Percentiles rank a stretch among this genome's conserved stretches.
phyloP scores from a whole-genome alignment of 2,797 vertebrate genomes.

The Odontamblyopus rebecca region DNA sequence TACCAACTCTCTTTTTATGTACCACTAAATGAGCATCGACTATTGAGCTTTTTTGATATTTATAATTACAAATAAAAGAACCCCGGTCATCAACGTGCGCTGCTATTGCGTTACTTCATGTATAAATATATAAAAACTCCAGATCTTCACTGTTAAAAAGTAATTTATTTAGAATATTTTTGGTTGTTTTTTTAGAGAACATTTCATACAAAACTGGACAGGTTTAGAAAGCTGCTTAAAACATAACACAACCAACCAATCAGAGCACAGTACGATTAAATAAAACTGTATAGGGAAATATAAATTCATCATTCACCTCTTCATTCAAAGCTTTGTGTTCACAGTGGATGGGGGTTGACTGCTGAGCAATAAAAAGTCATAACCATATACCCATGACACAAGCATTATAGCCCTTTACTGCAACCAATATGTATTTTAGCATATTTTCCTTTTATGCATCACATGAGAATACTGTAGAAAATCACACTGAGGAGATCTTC shows the following conservation, averaged over 20 bases:
- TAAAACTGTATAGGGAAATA: slow-evolving; percentile 47
- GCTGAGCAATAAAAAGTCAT: slow-evolving; percentile 15
- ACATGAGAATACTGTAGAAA: slow-evolving; percentile 8
- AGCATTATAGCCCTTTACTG: slow-evolving; percentile 29
- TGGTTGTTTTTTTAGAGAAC: slow-evolving; percentile 47
- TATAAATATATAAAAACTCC: background rate
- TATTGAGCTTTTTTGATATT: background rate
- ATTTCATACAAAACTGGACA: slow-evolving; percentile 58
- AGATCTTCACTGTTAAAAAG: slow-evolving; percentile 25
- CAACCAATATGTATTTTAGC: slow-evolving; percentile 14
- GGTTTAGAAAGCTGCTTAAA: slow-evolving; percentile 38
- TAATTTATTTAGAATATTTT: slow-evolving; percentile 60
- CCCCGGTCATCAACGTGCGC: no score
- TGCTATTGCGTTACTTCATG: background rate
- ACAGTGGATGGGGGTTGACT: slow-evolving; percentile 43
- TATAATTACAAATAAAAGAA: no score
- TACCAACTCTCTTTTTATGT: background rate
- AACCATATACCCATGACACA: slow-evolving; percentile 5
- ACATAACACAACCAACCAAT: slow-evolving; percentile 32
- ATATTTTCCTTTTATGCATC: slow-evolving; percentile 7
- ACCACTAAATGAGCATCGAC: background rate
- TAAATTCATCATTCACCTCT: slow-evolving; percentile 27
- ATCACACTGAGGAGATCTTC: background rate
- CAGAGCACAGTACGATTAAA: slow-evolving; percentile 29
- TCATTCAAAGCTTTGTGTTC: slow-evolving; percentile 31